Base-by-base conservation (phyloP, 2,797 vertebrate species). In the Sebastiscus tertius region DNA sequence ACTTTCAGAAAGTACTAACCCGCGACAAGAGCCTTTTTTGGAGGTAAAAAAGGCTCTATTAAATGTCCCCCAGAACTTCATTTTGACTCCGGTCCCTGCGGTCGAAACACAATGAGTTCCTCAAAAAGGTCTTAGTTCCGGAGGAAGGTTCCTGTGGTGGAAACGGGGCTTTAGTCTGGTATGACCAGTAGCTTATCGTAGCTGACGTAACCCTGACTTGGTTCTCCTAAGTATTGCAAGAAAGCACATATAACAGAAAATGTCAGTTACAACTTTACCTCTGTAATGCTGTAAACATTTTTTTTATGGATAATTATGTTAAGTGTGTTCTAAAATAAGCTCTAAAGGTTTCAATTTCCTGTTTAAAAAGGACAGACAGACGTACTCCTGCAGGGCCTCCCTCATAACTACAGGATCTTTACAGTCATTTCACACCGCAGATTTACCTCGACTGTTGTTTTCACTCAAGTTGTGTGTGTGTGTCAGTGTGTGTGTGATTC, bases 401-500 rank as follows among this genome's bases (percentile, higher is more conserved):
- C 22, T 62, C 31, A 33, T 49, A 79, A 60, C 24, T 20, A 14
- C 42, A 64, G 27, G 13, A 55, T 60, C 55, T 46, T 61, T 55
- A 34, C 33, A 46, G 75, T 79, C 22, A 68, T 49, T 64, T 79
- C 52, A 58, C 66, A 14, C 39, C 5, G 10, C 73, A 76, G 42
- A 60, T 62, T 73, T 60, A 73, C 81, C 59, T 81, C 33, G 3
- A 39, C 54, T n/a, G 64, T 69, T 68, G 42, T 87, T 81, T 79
- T 65, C 42, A 52, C 39, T 33, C 42, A 39, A 12, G 24, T 58
- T 73, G 67, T 81, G 60, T 77, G 78, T 81, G 60, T 77, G 76
- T 77, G 56, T 66, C 6, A 36, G 76, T 84, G 56, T 56, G 11
- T 71, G 87, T 67, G 77, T 58, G 75, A 83, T 77, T 91, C 83